These are phyloP conservation scores for Isotomurus palustris DNA, from an alignment of 2,888 invertebrate species.

Conservation along the genomic window DNA sequence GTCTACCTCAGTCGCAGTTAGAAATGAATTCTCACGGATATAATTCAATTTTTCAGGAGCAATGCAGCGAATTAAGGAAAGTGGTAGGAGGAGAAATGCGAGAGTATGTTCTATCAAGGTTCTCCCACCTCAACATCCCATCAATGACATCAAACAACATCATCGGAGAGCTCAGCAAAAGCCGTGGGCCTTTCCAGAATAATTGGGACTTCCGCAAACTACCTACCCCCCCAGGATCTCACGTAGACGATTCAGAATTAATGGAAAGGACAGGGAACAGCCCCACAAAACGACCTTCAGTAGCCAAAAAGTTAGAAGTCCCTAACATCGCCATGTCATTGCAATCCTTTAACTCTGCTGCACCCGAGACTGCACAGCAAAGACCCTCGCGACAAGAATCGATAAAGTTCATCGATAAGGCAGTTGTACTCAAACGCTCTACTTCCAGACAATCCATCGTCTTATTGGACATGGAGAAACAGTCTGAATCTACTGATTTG, in stretches of 20 bases:
- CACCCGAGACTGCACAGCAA: no score
- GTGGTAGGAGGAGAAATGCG: constrained; percentile 20
- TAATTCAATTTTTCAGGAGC: constrained; percentile 3
- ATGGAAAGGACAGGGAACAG: not conserved
- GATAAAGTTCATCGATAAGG: constrained; percentile 17
- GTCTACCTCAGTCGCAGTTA: not conserved
- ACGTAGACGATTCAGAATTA: constrained; percentile 4
- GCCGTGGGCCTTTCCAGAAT: constrained; percentile 5
- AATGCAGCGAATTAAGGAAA: constrained; percentile 4
- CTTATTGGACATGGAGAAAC: not conserved
- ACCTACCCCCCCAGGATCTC: constrained; percentile 28
- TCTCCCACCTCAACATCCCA: not conserved
- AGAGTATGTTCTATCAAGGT: constrained; percentile 22
- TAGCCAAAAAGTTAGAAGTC: constrained; percentile 18
- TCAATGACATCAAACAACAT: not conserved
- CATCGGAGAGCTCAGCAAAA: constrained; percentile 3
- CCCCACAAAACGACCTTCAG: not conserved
- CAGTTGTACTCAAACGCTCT: constrained; percentile 1
- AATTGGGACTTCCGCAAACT: constrained; percentile 32
- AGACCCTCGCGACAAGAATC: no score
- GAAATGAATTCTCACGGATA: not conserved
- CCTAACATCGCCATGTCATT: constrained; percentile 23
- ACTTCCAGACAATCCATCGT: constrained; percentile 4
- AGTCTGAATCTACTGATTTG: constrained; percentile 35
- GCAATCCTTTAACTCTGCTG: constrained; percentile 18